phyloP scores from a whole-genome alignment of 2,113 vertebrate species.

The Hippocampus abdominalis region DNA sequence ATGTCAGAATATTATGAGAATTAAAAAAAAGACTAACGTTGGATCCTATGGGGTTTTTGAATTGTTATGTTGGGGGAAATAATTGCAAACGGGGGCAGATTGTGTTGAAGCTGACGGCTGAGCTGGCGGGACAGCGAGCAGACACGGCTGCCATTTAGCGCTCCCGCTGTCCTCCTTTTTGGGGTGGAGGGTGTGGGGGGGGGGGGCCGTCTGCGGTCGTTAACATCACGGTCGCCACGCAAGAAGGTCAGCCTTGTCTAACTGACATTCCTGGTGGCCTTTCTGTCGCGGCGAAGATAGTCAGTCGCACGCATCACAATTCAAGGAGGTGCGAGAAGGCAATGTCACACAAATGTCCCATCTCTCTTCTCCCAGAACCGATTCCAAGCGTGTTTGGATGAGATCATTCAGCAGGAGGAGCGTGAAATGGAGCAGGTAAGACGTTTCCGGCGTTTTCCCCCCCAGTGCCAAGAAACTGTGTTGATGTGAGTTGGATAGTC shows the following conservation, averaged over 20 bases:
- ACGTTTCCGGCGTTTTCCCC: neutral
- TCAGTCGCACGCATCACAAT: constrained; percentile 41
- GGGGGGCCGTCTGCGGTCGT: constrained; percentile 42
- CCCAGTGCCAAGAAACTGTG: too few species aligned
- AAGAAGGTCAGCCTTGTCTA: constrained; percentile 68
- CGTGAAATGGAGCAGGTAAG: constrained; percentile 91
- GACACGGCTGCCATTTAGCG: constrained; percentile 46
- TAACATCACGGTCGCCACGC: constrained; percentile 50
- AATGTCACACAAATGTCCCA: constrained; percentile 38
- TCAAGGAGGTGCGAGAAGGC: constrained; percentile 46
- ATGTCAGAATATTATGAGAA: too few species aligned
- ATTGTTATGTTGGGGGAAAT: neutral
- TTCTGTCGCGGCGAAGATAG: constrained; percentile 51
- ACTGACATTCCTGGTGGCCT: constrained; percentile 58
- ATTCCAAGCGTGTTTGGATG: constrained; percentile 89
- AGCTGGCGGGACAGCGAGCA: constrained; percentile 35
- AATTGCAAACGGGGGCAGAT: neutral
- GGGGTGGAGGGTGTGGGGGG: neutral
- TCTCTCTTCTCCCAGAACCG: constrained; percentile 78
- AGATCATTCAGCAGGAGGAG: constrained; percentile 93
- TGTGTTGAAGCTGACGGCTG: too few species aligned
- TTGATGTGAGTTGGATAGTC: too few species aligned
- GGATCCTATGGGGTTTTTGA: neutral
- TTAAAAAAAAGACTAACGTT: neutral
- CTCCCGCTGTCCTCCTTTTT: constrained; percentile 34